Evolutionary conservation across 1,140 invertebrate genomes (phyloP), one percentile per base, ranked within the genome.

Genomic region (Marisa cornuarietis): DNA sequence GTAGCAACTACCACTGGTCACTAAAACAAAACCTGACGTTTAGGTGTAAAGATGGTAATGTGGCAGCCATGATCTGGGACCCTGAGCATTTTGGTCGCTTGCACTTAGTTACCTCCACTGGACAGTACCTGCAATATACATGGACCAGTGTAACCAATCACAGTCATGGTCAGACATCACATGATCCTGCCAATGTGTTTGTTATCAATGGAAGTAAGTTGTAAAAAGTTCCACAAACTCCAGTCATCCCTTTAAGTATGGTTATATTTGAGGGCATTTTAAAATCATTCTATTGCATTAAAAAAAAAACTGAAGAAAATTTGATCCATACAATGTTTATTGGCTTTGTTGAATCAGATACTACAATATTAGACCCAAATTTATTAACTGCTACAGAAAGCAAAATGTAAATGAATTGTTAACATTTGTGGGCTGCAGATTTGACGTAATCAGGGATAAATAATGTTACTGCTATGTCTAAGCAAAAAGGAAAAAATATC

Each of bases 1-100:
- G 94, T 71, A 93, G 93, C 42, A 98, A 98, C 92, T 97, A 96
- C 87, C 95, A 97, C 87, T 98, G 96, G 96, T 97, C 97, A 90
- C 89, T 95, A 20, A 98, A 98, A 87, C 95, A 97, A 87, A 93
- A 90, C 72, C 85, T 95, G 8, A 79, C 82, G 16, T 95, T 94
- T 86, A 79, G 88, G 24, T 20, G n/a, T 62, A 31, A 62, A n/a
- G 63, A 75, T 62, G 83, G 66, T 5, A 54, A 66, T 73, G 86
- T 94, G n/a, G 85, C 91, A 26, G 76, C 82, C 10, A 52, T 90
- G 52, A 51, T 78, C 16, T 96, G 95, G 95, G 94, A 95, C 86
- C 87, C 90, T 52, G 86, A 90, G 63, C 91, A 92, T 81, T 92
- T 92, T 71, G 93, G 93, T 84, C 92, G 91, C 61, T 84, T 95